Percentiles rank a stretch among this genome's conserved stretches.
Evolutionary conservation across 2,113 vertebrate species (phyloP).

Genomic region (Xyliphius kryptos): DNA sequence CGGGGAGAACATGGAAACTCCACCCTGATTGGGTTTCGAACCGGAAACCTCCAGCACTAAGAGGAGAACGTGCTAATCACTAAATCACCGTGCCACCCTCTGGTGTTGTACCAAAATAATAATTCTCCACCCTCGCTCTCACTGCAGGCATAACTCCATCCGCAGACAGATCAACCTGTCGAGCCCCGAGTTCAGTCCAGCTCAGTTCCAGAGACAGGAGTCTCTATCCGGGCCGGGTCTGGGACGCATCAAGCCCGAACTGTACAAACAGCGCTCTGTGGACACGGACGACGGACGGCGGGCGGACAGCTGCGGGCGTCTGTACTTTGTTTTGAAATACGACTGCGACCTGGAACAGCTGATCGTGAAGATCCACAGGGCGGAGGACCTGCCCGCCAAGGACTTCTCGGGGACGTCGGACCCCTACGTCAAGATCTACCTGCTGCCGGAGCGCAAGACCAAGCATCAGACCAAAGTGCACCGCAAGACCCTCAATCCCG

Average conservation of each 20-base stretch:
- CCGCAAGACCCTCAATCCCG: constrained; percentile 93
- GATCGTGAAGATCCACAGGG: constrained; percentile 95
- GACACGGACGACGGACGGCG: constrained; percentile 79
- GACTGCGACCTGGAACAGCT: constrained; percentile 96
- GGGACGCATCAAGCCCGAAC: constrained; percentile 89
- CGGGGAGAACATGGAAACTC: no score
- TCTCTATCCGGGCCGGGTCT: constrained; percentile 84
- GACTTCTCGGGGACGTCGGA: constrained; percentile 98
- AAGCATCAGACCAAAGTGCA: no score
- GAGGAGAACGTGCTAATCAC: no score
- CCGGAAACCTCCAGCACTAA: no score
- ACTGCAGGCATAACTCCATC: constrained; percentile 86
- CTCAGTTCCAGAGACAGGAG: constrained; percentile 93
- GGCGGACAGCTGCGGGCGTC: constrained; percentile 77
- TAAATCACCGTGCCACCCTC: no score
- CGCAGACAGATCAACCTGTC: constrained; percentile 93
- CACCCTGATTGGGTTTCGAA: no score
- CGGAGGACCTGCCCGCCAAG: constrained; percentile 90
- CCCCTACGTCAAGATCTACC: constrained; percentile 96
- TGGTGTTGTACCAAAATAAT: no score
- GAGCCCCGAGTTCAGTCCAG: constrained; percentile 91
- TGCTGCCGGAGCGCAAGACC: no score
- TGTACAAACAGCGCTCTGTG: constrained; percentile 91
- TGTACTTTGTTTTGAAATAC: constrained; percentile 91
- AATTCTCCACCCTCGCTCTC: no score